Evolutionary conservation across 2,797 vertebrate species (phyloP).

Genomic region (Australoheros facetus): DNA sequence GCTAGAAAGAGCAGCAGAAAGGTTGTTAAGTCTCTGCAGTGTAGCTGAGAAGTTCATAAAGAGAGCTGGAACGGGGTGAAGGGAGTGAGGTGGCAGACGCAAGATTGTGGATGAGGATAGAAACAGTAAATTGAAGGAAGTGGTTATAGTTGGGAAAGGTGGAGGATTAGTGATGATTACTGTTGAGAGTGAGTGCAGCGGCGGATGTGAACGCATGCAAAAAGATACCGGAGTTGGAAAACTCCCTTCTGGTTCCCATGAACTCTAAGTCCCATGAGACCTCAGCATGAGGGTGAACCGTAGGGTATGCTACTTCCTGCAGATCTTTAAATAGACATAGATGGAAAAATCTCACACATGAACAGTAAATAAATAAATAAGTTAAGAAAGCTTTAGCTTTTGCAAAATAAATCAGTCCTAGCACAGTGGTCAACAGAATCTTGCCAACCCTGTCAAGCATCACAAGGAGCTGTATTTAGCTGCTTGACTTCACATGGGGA

Average conservation of each 20-base stretch:
- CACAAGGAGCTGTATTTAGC: constrained; percentile 45
- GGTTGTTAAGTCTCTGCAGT: constrained; percentile 49
- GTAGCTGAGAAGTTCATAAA: constrained; percentile 46
- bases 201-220: constrained; percentile 54
- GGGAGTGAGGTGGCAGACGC: constrained; percentile 24
- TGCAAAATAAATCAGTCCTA: constrained; percentile 27
- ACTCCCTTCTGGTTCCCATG: constrained; percentile 70
- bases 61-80: constrained; percentile 27
- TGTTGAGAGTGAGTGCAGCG: constrained; percentile 11
- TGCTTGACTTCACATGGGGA: constrained; percentile 56
- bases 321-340: constrained; percentile 65
- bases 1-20: constrained; percentile 51
- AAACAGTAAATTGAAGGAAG: constrained; percentile 18
- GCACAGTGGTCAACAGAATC: constrained; percentile 45
- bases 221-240: constrained; percentile 39
- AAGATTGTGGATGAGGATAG: constrained; percentile 14
- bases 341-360: constrained; percentile 60
- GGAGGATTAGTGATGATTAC: constrained; percentile 41
- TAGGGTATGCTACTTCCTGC: constrained; percentile 63
- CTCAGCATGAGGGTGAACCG: constrained; percentile 52
- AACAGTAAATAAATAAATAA: constrained; percentile 7
- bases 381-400: constrained; percentile 10
- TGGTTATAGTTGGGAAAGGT: background rate
- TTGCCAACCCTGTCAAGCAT: constrained; percentile 21
- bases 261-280: constrained; percentile 67